A percentile compares a stretch with the other conserved stretches of the same genome.
These are phyloP conservation scores for Brachyhypopomus occidentalis DNA, from an alignment of 2,113 vertebrate species.

Conservation along the genomic window DNA sequence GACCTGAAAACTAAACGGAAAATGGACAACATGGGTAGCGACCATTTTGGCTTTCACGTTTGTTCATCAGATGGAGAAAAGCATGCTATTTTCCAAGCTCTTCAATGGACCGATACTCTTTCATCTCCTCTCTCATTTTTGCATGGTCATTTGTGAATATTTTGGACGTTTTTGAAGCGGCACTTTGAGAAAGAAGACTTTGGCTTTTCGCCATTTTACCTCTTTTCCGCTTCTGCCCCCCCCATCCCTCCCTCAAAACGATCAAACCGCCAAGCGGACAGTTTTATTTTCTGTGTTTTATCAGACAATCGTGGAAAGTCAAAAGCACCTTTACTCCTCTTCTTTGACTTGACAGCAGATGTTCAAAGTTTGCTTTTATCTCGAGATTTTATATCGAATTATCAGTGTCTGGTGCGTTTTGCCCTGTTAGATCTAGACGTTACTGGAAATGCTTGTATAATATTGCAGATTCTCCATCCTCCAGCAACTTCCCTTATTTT, in stretches of 20 bases:
- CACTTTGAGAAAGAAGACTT: conserved; percentile 39
- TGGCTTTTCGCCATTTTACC: conserved; percentile 27
- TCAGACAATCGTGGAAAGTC: conserved; percentile 90
- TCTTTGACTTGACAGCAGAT: conserved; percentile 86
- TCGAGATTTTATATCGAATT: conserved; percentile 55
- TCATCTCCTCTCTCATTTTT: conserved; percentile 44
- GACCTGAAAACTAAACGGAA: conserved; percentile 45
- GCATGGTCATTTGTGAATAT: conserved; percentile 56
- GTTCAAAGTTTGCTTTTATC: conserved; percentile 54
- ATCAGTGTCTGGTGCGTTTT: conserved; percentile 48
- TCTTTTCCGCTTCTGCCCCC: conserved; percentile 9
- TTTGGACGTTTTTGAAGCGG: conserved; percentile 41
- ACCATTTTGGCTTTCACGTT: conserved; percentile 39
- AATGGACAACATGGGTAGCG: conserved; percentile 39
- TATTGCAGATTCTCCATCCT: conserved; percentile 44
- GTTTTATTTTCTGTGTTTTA: conserved; percentile 69
- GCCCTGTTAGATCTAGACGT: conserved; percentile 39
- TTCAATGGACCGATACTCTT: conserved; percentile 48
- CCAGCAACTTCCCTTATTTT: conserved; percentile 45
- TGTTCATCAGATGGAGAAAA: conserved; percentile 48
- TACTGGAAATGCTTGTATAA: conserved; percentile 51
- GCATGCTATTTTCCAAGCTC: conserved; percentile 54
- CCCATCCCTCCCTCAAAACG: neutral
- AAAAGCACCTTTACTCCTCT: conserved; percentile 88
- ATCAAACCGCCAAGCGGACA: conserved; percentile 40